These are phyloP conservation scores for Phoronis australis DNA, from an alignment of 2,888 invertebrate species.

Conservation along the genomic window DNA sequence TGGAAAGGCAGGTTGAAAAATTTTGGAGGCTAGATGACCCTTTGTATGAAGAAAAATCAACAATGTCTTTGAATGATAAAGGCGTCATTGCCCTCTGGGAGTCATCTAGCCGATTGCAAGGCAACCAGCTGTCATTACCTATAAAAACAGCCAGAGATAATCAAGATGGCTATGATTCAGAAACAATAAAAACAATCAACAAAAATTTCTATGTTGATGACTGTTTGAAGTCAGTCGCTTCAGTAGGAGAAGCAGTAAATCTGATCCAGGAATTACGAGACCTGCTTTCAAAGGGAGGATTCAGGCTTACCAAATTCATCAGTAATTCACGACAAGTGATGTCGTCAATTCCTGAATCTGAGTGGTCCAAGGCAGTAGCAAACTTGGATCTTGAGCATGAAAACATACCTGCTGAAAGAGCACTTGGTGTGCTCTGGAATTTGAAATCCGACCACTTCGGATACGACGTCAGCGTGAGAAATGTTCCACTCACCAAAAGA, in stretches of 20 bases:
- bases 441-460: constrained; percentile 1
- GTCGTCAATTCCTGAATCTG: neutral
- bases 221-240: neutral
- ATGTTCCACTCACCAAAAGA: neutral
- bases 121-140: neutral
- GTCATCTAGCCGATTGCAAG: neutral
- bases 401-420: neutral
- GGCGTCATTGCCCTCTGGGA: constrained; percentile 1
- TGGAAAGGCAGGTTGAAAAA: neutral
- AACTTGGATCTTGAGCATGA: neutral
- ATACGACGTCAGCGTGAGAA: constrained; percentile 1
- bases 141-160: constrained; percentile 2
- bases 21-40: neutral
- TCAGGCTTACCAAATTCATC: neutral
- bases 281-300: constrained; percentile 2
- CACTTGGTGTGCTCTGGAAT: constrained; percentile 4
- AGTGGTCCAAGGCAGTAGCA: neutral
- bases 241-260: neutral
- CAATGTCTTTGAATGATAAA: constrained; percentile 4
- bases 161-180: neutral
- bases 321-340: constrained; percentile 1
- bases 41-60: neutral
- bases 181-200: constrained; percentile 1
- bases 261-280: neutral
- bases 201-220: constrained; percentile 9